A percentile compares a stretch with the other conserved stretches of the same genome.
These are phyloP conservation scores for Stichopus horrens DNA, from an alignment of 53 echinoderm and acorn worm genomes.

Conservation along the genomic window DNA sequence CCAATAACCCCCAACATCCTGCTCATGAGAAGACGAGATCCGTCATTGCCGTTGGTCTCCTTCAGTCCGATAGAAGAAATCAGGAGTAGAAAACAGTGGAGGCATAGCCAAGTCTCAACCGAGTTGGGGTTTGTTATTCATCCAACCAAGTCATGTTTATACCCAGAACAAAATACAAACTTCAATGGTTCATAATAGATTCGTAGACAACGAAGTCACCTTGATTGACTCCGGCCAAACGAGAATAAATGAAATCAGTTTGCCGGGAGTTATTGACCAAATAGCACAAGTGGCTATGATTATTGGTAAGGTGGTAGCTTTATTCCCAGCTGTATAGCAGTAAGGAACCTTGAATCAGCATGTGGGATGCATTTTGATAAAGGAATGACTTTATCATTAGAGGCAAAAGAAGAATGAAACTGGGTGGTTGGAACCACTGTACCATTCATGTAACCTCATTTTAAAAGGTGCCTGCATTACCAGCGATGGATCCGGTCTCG, in stretches of 20 bases:
- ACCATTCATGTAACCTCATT: no score
- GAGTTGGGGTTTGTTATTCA: slow-evolving; percentile 54
- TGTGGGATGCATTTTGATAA: slow-evolving; percentile 64
- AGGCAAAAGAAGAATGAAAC: slow-evolving; percentile 28
- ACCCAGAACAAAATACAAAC: slow-evolving; percentile 49
- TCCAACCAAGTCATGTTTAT: slow-evolving; percentile 59
- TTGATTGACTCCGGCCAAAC: slow-evolving; percentile 50
- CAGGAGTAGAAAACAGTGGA: slow-evolving; percentile 46
- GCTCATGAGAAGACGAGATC: slow-evolving; percentile 55
- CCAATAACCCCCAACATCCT: slow-evolving; percentile 54
- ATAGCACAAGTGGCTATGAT: slow-evolving; percentile 45
- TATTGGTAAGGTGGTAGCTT: slow-evolving; percentile 62
- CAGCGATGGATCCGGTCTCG: slow-evolving; percentile 54
- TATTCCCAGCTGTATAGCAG: slow-evolving; percentile 63
- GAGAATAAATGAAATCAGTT: slow-evolving; percentile 23
- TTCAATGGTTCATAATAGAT: slow-evolving; percentile 59
- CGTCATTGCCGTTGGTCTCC: slow-evolving; percentile 3
- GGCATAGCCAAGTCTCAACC: slow-evolving; percentile 53
- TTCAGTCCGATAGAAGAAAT: slow-evolving; percentile 11
- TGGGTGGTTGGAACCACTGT: slow-evolving; percentile 32
- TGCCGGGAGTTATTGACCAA: slow-evolving; percentile 15
- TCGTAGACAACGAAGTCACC: slow-evolving; percentile 45
- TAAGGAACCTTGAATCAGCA: slow-evolving; percentile 50
- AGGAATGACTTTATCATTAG: slow-evolving; percentile 36
- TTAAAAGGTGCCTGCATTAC: slow-evolving; percentile 41